Evolutionary conservation across 2,888 invertebrate genomes (phyloP).

Genomic region (Ornithoptera alexandrae): DNA sequence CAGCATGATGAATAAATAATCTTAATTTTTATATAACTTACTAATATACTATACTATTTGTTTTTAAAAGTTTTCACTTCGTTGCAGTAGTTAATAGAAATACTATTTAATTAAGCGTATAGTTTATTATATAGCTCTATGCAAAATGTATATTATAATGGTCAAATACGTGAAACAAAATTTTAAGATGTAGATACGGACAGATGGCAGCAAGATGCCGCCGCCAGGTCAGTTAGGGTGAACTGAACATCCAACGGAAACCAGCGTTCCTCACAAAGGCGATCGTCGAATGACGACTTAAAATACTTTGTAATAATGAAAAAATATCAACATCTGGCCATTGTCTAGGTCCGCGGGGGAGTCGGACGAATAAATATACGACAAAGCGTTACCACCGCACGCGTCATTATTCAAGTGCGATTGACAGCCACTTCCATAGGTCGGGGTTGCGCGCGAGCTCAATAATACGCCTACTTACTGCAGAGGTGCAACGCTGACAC

Average conservation of each 20-base stretch:
- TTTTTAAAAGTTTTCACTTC: too few relatives aligned
- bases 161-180: not conserved
- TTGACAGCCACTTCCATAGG: slow-evolving; percentile 76
- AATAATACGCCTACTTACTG: slow-evolving; percentile 78
- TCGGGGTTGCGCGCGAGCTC: slow-evolving; percentile 47
- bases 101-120: too few relatives aligned
- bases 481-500: slow-evolving; percentile 46
- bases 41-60: too few relatives aligned
- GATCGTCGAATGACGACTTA: slow-evolving; percentile 53
- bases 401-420: slow-evolving; percentile 76
- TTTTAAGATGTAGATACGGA: slow-evolving; percentile 3
- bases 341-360: slow-evolving; percentile 71
- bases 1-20: too few relatives aligned
- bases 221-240: slow-evolving; percentile 27
- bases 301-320: slow-evolving; percentile 74
- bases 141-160: not conserved
- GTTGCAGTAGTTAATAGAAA: too few relatives aligned
- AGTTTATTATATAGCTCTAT: too few relatives aligned
- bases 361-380: slow-evolving; percentile 65
- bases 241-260: slow-evolving; percentile 58
- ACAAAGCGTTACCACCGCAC: slow-evolving; percentile 77
- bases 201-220: slow-evolving; percentile 38
- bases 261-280: slow-evolving; percentile 51
- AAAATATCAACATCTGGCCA: slow-evolving; percentile 77
- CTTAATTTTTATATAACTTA: too few relatives aligned